phyloP scores from a whole-genome alignment of 2,888 invertebrate species.

The Leucophora obtusa region DNA sequence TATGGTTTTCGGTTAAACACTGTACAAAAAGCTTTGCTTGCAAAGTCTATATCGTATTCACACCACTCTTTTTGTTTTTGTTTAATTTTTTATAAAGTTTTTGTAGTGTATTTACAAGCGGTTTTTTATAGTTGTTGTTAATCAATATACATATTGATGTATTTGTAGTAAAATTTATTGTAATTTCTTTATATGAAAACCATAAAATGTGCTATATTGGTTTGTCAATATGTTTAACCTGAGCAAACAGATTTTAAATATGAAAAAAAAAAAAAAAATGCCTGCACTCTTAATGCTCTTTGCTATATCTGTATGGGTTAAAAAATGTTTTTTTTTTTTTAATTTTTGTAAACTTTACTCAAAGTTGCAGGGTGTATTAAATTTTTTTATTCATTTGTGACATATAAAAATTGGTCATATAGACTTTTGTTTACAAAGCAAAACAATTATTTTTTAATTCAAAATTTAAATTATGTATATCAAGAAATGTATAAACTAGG shows the following conservation, averaged over 20 bases:
- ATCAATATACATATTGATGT: conserved; percentile 11
- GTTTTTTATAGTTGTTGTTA: background rate
- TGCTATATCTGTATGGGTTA: no score
- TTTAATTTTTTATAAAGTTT: background rate
- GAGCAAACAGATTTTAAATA: conserved; percentile 3
- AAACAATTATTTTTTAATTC: no score
- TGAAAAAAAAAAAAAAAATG: no score
- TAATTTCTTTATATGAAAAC: conserved; percentile 15
- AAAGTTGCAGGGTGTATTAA: no score
- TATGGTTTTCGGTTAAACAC: conserved; percentile 36
- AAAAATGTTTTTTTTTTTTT: background rate
- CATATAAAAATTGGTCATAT: no score
- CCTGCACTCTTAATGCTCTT: no score
- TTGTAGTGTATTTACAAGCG: background rate
- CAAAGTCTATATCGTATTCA: background rate
- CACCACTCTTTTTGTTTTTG: background rate
- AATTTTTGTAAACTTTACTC: background rate
- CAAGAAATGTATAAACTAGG: no score
- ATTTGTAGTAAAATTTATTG: conserved; percentile 19
- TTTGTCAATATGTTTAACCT: conserved; percentile 14
- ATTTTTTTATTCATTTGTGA: no score
- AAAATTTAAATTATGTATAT: no score
- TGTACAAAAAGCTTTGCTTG: background rate
- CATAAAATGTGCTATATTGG: conserved; percentile 11
- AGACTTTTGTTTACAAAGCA: no score